Base-by-base conservation (phyloP, 37 sponge, comb jelly and placozoan genomes). In the Theonella swinhoei region DNA sequence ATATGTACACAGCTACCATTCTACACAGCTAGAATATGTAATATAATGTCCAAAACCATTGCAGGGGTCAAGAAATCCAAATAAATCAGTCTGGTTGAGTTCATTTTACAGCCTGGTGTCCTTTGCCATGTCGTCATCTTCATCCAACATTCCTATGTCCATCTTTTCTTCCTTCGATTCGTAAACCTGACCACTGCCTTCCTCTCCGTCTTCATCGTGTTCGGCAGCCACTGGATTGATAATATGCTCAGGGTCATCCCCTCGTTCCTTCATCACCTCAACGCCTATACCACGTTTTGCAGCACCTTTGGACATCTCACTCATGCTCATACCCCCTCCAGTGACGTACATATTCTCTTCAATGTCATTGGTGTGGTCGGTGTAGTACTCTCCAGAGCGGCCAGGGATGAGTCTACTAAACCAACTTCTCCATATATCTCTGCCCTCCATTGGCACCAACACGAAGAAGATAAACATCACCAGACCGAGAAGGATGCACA, bases 381-480 rank as follows among this genome's bases (percentile, higher is more conserved):
- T 47, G 54, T 47, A 7, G 54, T 17, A 47, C 54, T 14, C 54
- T 17, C 54, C 54, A 14, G 54, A 47, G 14, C 54, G 54, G 7
- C 54, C 54, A 14, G 54, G 54, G 54, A 47, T 47, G 14, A 7
- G 14, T 7, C 54, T 7, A 47, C 14, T 47, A 7, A 75, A 1
- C 61, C 24, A 33, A 0, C 11, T 2, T 30, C 1, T 58, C 76
- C 76, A 75, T 1, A 24, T 19, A 1, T 31, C 39, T 32, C 82
- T 60, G 11, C 63, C 31, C 4, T 62, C 39, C 30, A 3, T 4
- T 1, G 64, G 59, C 41, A 72, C 41, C 23, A 82, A 64, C 31
- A 58, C 58, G 63, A 63, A 72, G 64, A 72, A 72, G 31, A 82
- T 25, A 22, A 82, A 24, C 41, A 72, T 20, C 25, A 72, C 11